phyloP scores from a whole-genome alignment of 2,888 invertebrate genomes.

The Chaetoderma sp. region DNA sequence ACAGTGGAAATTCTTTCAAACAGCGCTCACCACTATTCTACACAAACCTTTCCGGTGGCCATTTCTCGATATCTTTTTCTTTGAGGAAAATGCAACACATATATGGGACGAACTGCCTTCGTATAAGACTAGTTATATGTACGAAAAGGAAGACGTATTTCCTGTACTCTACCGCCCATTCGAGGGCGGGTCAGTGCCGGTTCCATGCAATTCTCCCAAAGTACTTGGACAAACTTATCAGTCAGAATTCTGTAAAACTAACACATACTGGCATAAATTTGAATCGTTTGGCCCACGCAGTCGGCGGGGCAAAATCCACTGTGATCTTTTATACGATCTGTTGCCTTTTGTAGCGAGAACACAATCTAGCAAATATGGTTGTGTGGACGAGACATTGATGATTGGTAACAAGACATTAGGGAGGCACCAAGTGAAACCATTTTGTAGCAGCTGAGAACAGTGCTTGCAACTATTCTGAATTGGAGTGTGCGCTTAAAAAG shows the following conservation, averaged over 20 bases:
- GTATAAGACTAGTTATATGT: conserved; percentile 23
- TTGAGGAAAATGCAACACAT: conserved; percentile 45
- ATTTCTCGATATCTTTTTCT: conserved; percentile 56
- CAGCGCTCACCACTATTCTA: conserved; percentile 27
- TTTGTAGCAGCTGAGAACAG: no score
- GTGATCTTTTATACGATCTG: conserved; percentile 28
- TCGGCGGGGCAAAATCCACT: conserved; percentile 20
- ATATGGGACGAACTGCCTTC: conserved; percentile 34
- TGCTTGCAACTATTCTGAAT: no score
- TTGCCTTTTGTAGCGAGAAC: conserved; percentile 49
- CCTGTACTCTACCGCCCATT: conserved; percentile 35
- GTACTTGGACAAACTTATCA: conserved; percentile 19
- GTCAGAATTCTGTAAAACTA: conserved; percentile 24
- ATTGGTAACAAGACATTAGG: no score
- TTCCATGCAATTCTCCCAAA: conserved; percentile 28
- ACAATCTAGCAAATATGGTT: no score
- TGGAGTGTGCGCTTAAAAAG: no score
- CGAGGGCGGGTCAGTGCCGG: conserved; percentile 30
- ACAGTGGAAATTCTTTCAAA: conserved; percentile 49
- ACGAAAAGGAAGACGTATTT: conserved; percentile 27
- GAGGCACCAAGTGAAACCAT: no score
- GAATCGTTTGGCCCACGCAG: conserved; percentile 12
- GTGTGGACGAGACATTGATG: no score
- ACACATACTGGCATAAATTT: conserved; percentile 32
- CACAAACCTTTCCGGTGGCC: conserved; percentile 48